phyloP scores from a whole-genome alignment of 2,888 invertebrate species.

The Axea sp. region DNA sequence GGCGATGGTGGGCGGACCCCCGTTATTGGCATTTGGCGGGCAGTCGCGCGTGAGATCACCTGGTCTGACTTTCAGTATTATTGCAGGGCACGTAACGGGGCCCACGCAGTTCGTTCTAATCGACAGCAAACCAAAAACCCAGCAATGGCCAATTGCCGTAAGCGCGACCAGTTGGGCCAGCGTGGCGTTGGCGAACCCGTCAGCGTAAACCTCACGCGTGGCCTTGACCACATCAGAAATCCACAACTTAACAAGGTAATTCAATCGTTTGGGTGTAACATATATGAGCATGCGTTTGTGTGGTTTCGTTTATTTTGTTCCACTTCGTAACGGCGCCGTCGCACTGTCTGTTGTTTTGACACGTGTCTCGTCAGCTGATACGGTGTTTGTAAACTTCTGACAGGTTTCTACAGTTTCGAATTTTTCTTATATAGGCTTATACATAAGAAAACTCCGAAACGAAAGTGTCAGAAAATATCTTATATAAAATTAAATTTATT shows the following conservation, averaged over 20 bases:
- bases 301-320: neutral
- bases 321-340: neutral
- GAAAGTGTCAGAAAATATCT: no score
- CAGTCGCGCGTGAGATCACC: neutral
- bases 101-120: conserved; percentile 17
- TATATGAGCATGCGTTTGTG: no score
- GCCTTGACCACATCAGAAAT: conserved; percentile 85
- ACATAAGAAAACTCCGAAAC: no score
- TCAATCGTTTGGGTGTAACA: neutral
- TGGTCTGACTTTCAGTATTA: neutral
- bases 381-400: conserved; percentile 13
- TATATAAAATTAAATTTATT: no score
- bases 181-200: conserved; percentile 81
- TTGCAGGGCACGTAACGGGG: conserved; percentile 33
- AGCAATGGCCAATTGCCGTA: conserved; percentile 74
- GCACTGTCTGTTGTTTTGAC: neutral
- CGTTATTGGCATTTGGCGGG: neutral
- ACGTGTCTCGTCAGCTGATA: conserved; percentile 7
- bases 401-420: no score
- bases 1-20: no score
- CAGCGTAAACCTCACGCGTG: conserved; percentile 82
- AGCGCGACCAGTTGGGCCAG: conserved; percentile 84
- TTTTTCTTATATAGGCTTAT: no score
- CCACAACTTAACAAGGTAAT: conserved; percentile 86
- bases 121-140: conserved; percentile 4